A percentile compares a stretch with the other conserved stretches of the same genome.
Evolutionary conservation across 2,888 invertebrate genomes (phyloP).

Genomic region (Odontomyia ornata): DNA sequence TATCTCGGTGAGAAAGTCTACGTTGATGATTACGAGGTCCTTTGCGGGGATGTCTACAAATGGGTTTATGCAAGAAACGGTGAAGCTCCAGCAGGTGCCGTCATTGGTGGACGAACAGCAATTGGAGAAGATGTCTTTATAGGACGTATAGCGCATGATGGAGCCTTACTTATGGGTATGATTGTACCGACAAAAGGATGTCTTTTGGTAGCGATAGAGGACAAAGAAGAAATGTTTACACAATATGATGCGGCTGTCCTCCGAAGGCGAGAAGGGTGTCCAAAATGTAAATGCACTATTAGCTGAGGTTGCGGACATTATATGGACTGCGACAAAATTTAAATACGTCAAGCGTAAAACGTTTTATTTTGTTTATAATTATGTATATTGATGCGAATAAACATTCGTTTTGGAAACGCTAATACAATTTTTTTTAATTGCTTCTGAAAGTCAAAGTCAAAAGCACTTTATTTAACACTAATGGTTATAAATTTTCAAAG

Average conservation of each 20-base stretch:
- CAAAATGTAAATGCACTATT: too few species aligned
- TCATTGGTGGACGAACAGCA: constrained; percentile 61
- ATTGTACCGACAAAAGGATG: constrained; percentile 68
- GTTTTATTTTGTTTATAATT: too few species aligned
- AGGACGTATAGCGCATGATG: constrained; percentile 66
- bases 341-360: too few species aligned
- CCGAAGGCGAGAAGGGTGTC: too few species aligned
- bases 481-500: too few species aligned
- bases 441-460: too few species aligned
- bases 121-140: constrained; percentile 61
- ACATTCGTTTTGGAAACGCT: too few species aligned
- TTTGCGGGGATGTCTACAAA: constrained; percentile 12
- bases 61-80: constrained; percentile 54
- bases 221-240: constrained; percentile 63
- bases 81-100: constrained; percentile 57
- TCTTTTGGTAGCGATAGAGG: constrained; percentile 68
- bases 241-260: constrained; percentile 14
- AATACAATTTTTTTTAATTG: too few species aligned
- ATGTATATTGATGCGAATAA: too few species aligned
- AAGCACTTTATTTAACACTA: too few species aligned
- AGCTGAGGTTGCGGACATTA: too few species aligned
- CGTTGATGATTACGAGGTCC: neutral
- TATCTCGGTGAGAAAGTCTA: neutral
- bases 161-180: constrained; percentile 71
- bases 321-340: too few species aligned